phyloP scores from a whole-genome alignment of 1,140 invertebrate genomes.

The Trachymyrmex septentrionalis region DNA sequence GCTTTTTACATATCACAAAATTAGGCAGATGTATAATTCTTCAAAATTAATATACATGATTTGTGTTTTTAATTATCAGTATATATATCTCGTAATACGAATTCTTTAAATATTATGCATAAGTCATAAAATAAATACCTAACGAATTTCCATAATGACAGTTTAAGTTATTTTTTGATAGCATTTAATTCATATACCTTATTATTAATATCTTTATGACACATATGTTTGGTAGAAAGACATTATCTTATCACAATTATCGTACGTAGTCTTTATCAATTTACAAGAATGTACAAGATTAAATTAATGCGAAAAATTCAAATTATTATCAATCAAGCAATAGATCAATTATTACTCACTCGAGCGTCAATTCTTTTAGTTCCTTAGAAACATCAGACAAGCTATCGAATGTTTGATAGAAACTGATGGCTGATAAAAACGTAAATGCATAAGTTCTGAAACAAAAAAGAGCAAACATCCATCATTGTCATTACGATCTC shows the following conservation, averaged over 20 bases:
- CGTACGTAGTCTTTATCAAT: not conserved
- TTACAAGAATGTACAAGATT: not conserved
- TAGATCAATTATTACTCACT: slow-evolving; percentile 61
- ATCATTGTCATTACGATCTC: not conserved
- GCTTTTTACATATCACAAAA: not conserved
- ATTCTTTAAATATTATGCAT: not conserved
- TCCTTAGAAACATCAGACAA: slow-evolving; percentile 48
- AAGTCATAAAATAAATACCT: not conserved
- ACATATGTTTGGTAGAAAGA: not conserved
- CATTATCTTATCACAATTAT: slow-evolving; percentile 36
- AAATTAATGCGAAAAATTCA: not conserved
- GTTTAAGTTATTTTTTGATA: not conserved
- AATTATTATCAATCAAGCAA: not conserved
- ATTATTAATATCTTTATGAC: not conserved
- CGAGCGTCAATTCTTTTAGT: slow-evolving; percentile 41
- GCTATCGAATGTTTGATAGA: slow-evolving; percentile 42
- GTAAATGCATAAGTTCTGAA: slow-evolving; percentile 45
- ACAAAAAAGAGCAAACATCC: not conserved
- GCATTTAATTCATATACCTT: not conserved
- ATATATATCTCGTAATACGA: not conserved
- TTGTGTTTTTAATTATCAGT: not conserved
- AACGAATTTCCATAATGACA: not conserved
- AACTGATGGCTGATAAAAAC: slow-evolving; percentile 11
- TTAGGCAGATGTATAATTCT: not conserved
- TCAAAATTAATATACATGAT: not conserved